Evolutionary conservation across 2,797 vertebrate genomes (phyloP).

Genomic region (Petrocephalus schoutedeni): DNA sequence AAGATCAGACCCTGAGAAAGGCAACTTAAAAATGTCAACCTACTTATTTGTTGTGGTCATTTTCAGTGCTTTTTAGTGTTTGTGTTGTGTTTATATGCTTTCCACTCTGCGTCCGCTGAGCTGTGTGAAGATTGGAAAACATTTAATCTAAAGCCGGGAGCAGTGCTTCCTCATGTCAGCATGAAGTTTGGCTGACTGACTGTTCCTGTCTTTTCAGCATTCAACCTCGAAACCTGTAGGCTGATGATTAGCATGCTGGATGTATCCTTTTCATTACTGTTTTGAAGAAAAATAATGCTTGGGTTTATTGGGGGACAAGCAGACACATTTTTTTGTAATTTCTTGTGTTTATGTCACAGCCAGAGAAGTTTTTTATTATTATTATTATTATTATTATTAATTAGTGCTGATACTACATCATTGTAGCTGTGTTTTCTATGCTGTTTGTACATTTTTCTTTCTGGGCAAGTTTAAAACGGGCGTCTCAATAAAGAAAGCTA

Average conservation of each 20-base stretch:
- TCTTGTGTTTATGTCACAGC: background rate
- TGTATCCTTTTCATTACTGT: conserved; percentile 76
- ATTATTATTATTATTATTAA: background rate
- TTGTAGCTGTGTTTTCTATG: background rate
- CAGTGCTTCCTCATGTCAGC: background rate
- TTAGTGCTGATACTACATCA: background rate
- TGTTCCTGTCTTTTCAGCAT: conserved; percentile 62
- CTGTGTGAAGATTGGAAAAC: background rate
- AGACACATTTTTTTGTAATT: background rate
- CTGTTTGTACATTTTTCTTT: background rate
- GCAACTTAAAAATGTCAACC: background rate
- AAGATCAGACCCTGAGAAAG: background rate
- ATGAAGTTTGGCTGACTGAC: background rate
- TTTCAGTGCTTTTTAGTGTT: background rate
- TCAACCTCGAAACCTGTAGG: conserved; percentile 86
- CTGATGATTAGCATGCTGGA: conserved; percentile 95
- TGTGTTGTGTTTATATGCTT: background rate
- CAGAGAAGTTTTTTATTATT: background rate
- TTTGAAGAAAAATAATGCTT: background rate
- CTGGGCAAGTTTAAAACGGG: background rate
- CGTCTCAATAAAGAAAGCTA: background rate
- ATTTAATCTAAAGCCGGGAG: background rate
- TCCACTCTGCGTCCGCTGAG: background rate
- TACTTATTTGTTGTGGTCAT: background rate
- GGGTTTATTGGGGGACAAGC: background rate